Percentiles rank a stretch among this genome's conserved stretches.
These are phyloP conservation scores for Oscheius sp. DNA, from an alignment of 2,888 invertebrate genomes.

Conservation along the genomic window DNA sequence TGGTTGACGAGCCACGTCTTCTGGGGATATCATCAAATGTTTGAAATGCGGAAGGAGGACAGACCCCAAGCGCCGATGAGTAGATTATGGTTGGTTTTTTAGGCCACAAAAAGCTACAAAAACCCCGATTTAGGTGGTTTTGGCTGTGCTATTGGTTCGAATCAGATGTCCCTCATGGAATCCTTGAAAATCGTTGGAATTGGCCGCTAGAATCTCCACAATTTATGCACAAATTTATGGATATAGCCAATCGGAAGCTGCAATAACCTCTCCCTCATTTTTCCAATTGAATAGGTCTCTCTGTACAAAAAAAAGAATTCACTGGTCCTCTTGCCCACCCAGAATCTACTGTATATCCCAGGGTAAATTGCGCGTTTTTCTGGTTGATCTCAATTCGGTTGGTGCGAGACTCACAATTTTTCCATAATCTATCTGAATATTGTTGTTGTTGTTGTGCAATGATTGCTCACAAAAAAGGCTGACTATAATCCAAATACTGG, in stretches of 20 bases:
- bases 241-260: constrained; percentile 43
- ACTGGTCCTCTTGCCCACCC: neutral
- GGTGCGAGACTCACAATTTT: neutral
- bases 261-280: neutral
- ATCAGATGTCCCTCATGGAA: constrained; percentile 62
- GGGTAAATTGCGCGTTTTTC: neutral
- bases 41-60: constrained; percentile 59
- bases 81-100: constrained; percentile 56
- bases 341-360: neutral
- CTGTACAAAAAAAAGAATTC: neutral
- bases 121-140: constrained; percentile 61
- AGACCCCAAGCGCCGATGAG: constrained; percentile 57
- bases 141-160: constrained; percentile 69
- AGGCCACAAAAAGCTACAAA: neutral
- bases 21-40: constrained; percentile 88
- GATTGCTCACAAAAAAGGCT: too few species aligned
- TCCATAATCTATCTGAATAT: neutral
- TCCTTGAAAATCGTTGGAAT: constrained; percentile 61
- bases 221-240: constrained; percentile 46
- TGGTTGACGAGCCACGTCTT: constrained; percentile 68
- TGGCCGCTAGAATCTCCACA: constrained; percentile 57
- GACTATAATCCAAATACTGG: too few species aligned
- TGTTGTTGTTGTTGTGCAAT: neutral
- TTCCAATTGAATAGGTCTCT: neutral
- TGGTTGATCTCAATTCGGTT: constrained; percentile 12